phyloP scores from a whole-genome alignment of 2,113 vertebrate species.

The Thymallus thymallus region DNA sequence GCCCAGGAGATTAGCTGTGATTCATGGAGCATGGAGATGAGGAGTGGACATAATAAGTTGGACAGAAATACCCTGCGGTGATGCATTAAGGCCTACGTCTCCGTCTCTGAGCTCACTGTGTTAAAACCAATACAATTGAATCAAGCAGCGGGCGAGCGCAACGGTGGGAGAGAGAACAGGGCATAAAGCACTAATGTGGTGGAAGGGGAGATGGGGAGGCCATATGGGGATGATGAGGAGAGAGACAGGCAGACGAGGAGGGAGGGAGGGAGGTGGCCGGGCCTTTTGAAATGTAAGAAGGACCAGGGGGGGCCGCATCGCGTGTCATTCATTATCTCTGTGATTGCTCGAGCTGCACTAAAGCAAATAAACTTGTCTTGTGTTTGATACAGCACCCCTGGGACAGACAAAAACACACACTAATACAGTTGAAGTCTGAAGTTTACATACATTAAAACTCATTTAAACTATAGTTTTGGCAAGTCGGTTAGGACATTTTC shows the following conservation, averaged over 20 bases:
- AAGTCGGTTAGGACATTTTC: too few species aligned
- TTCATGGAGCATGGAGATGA: neutral
- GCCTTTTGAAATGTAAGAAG: constrained; percentile 34
- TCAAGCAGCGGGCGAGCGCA: too few species aligned
- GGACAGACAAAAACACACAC: neutral
- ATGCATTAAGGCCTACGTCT: too few species aligned
- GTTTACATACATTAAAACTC: too few species aligned
- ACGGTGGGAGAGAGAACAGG: neutral
- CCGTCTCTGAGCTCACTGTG: too few species aligned
- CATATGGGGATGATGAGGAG: constrained; percentile 3
- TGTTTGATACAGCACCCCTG: constrained; percentile 39
- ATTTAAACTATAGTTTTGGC: too few species aligned
- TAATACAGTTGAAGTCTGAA: too few species aligned
- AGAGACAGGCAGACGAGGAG: neutral
- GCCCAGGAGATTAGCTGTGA: neutral
- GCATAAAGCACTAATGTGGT: constrained; percentile 29
- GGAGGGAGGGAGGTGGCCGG: constrained; percentile 5
- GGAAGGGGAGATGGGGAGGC: constrained; percentile 33
- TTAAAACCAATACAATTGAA: too few species aligned
- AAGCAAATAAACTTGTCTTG: constrained; percentile 48
- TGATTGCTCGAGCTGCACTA: constrained; percentile 47
- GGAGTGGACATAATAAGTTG: constrained; percentile 16
- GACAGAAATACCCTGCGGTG: constrained; percentile 13
- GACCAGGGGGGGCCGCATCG: neutral
- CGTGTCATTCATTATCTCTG: constrained; percentile 37